Evolutionary conservation across 2,888 invertebrate genomes (phyloP), one percentile per base, ranked within the genome.

Genomic region (Psococerastis gibbosa): DNA sequence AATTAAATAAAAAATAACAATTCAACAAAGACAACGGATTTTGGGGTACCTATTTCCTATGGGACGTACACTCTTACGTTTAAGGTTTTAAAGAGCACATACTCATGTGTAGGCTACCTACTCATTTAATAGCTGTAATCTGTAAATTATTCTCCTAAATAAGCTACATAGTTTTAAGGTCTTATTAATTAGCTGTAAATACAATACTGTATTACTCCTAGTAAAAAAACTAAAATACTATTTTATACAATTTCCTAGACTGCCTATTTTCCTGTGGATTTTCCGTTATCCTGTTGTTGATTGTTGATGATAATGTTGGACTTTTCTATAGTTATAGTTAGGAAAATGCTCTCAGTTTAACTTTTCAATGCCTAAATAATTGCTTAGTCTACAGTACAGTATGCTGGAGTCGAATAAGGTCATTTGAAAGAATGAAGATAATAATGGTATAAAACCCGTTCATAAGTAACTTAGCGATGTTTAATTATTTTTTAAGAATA

Each of bases 241-340:
- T 38, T 38, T 38, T 38, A 18, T 22, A 38, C 22, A 22, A n/a
- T 20, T 38, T 38, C 38, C n/a, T 38, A 17, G 20, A 17, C 22
- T n/a, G n/a, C n/a, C n/a, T 38, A 22, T 38, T 20, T 38, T 38
- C 22, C 38, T 38, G 38, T 38, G 17, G 11, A 38, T 20, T 38
- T 38, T 5, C 17, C 13, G 20, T 38, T 38, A 9, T 20, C 38
- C 38, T 20, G 38, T 38, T 38, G 38, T 38, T 38, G 38, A 38
- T 20, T 38, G 38, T 38, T 38, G 38, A 38, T 18, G 38, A 38
- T 38, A 38, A 15, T 38, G 38, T 38, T 38, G 38, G 38, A 18
- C 18, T 20, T 38, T n/a, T n/a, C n/a, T n/a, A n/a, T n/a, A n/a
- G n/a, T 38, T 38, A n/a, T 15, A 20, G 16, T 18, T 15, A 38